phyloP scores from a whole-genome alignment of 2,113 vertebrate species.

The Anthoscopus minutus region DNA sequence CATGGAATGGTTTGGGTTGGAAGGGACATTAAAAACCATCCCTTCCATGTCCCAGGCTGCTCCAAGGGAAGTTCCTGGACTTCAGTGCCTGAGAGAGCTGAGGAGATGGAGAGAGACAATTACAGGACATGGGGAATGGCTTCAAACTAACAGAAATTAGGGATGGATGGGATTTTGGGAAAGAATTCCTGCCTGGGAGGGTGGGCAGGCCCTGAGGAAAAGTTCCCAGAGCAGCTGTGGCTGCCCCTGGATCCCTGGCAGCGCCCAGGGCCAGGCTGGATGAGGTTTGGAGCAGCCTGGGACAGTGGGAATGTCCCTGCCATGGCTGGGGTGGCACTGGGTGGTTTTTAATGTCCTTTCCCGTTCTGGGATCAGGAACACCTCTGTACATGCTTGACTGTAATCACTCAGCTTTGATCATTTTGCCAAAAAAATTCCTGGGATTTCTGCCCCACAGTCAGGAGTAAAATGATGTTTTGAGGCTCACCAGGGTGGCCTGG shows the following conservation, averaged over 20 bases:
- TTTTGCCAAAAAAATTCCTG: too few species aligned
- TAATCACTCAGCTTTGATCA: accelerated
- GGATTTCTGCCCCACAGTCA: accelerated
- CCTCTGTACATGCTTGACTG: accelerated
- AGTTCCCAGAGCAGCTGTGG: not conserved
- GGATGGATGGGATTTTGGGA: accelerated
- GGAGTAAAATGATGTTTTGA: accelerated
- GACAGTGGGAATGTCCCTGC: not conserved
- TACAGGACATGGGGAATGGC: too few species aligned
- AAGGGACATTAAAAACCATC: not conserved
- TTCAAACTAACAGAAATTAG: accelerated
- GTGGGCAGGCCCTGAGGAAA: accelerated
- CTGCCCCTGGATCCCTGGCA: not conserved
- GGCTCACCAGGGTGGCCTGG: accelerated
- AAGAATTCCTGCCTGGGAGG: not conserved
- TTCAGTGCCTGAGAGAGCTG: not conserved
- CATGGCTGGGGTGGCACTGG: not conserved
- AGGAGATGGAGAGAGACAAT: not conserved
- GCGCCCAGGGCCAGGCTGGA: not conserved
- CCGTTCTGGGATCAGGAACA: not conserved
- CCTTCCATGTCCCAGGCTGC: not conserved
- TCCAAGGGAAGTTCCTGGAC: not conserved
- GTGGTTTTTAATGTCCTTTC: not conserved
- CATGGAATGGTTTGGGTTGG: not conserved
- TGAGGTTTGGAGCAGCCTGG: accelerated